A percentile compares a stretch with the other conserved stretches of the same genome.
Conservation (phyloP, 1,140 invertebrate genomes). For the Kradibia gibbosae region DNA sequence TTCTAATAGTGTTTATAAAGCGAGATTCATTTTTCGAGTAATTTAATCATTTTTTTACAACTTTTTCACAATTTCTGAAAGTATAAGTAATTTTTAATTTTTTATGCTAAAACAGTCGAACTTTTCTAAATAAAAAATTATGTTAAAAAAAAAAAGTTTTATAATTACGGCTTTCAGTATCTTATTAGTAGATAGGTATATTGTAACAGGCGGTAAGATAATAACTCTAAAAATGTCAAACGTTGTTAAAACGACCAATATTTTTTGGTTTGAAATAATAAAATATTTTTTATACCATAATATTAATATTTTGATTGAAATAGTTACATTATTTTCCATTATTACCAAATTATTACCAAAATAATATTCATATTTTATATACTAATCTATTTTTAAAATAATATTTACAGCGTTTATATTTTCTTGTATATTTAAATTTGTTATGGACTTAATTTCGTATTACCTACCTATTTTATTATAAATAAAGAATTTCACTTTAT, state of each 20-base stretch:
- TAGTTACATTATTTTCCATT: no score
- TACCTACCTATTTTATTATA: no score
- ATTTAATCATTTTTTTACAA: no score
- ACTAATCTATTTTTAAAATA: no score
- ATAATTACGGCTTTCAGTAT: slow-evolving; percentile 1
- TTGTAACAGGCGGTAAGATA: slow-evolving; percentile 7
- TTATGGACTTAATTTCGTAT: no score
- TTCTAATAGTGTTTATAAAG: background rate
- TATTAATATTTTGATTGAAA: slow-evolving; percentile 12
- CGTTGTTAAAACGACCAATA: slow-evolving; percentile 21
- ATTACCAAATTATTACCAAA: no score
- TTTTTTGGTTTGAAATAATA: slow-evolving; percentile 2
- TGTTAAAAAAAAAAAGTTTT: background rate
- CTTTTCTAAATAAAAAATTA: background rate
- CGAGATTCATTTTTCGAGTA: background rate
- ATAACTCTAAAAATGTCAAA: slow-evolving; percentile 29
- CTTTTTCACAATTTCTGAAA: background rate
- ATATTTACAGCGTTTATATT: no score
- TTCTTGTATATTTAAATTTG: no score
- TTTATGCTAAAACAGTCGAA: background rate
- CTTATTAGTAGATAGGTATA: slow-evolving; percentile 8
- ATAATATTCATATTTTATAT: no score
- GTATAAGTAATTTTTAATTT: background rate
- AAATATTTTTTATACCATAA: slow-evolving; percentile 15
- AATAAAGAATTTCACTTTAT: no score